Evolutionary conservation across 2,113 vertebrate genomes (phyloP).

Genomic region (Entomyzon cyanotis): DNA sequence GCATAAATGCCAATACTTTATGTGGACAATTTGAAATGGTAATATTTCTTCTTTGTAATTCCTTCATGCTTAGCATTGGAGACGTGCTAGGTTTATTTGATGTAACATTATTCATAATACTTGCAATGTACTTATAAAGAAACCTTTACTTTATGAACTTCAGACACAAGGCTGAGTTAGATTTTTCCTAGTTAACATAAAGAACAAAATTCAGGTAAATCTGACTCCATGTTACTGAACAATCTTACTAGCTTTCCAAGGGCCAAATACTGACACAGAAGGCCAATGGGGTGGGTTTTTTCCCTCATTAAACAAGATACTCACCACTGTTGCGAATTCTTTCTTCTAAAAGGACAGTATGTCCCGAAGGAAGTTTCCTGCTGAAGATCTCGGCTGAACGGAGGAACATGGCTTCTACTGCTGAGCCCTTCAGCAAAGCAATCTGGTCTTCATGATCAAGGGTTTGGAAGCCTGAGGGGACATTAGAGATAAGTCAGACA

Average conservation of each 20-base stretch:
- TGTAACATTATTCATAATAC: not conserved
- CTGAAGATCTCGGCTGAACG: constrained; percentile 94
- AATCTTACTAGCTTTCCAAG: not conserved
- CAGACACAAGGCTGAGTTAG: not conserved
- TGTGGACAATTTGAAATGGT: not conserved
- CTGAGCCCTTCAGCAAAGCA: constrained; percentile 94
- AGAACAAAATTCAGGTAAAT: not conserved
- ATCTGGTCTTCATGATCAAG: constrained; percentile 98
- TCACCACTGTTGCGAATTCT: constrained; percentile 94
- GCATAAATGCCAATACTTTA: not conserved
- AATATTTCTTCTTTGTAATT: not conserved
- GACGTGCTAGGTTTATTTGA: not conserved
- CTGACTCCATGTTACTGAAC: not conserved
- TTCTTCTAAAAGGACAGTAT: constrained; percentile 87
- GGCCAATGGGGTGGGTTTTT: not conserved
- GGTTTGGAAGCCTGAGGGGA: constrained; percentile 86
- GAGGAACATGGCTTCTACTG: constrained; percentile 98
- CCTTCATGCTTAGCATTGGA: not conserved
- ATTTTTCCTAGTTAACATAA: not conserved
- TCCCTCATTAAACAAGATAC: not conserved
- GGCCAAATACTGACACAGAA: not conserved
- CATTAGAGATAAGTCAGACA: not conserved
- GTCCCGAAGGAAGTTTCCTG: constrained; percentile 86
- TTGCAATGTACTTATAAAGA: not conserved
- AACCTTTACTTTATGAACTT: constrained; percentile 19